phyloP scores from a whole-genome alignment of 2,797 vertebrate genomes.

The Cuculus canorus region DNA sequence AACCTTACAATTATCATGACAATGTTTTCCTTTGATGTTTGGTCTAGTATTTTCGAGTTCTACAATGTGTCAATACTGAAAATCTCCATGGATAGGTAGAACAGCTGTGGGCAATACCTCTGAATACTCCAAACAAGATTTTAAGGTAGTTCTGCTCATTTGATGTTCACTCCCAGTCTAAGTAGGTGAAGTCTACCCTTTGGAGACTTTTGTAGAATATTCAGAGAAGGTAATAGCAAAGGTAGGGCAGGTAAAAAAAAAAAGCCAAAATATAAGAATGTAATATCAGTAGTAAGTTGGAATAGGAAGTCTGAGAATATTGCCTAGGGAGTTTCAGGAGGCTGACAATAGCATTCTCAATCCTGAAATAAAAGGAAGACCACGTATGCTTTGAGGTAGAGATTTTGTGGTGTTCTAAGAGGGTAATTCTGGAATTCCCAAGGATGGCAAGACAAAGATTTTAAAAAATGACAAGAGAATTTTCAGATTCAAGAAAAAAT shows the following conservation, averaged over 20 bases:
- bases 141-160: not conserved
- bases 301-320: not conserved
- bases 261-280: not conserved
- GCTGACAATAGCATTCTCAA: not conserved
- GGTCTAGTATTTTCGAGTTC: not conserved
- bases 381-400: accelerated
- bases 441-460: not conserved
- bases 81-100: not conserved
- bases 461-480: not conserved
- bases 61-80: not conserved
- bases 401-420: not conserved
- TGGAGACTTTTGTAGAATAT: not conserved
- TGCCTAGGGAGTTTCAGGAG: not conserved
- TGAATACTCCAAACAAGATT: not conserved
- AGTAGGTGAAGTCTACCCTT: accelerated
- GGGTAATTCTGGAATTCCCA: not conserved
- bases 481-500: not conserved
- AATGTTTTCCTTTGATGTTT: not conserved
- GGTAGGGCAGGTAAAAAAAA: not conserved
- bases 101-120: not conserved
- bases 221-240: not conserved
- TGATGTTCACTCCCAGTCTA: not conserved
- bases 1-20: not conserved
- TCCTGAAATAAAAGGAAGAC: not conserved
- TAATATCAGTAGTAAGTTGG: not conserved